These are phyloP conservation scores for Nesometra sesokonis DNA, from an alignment of 35 echinoderm and acorn worm species.

Conservation along the genomic window DNA sequence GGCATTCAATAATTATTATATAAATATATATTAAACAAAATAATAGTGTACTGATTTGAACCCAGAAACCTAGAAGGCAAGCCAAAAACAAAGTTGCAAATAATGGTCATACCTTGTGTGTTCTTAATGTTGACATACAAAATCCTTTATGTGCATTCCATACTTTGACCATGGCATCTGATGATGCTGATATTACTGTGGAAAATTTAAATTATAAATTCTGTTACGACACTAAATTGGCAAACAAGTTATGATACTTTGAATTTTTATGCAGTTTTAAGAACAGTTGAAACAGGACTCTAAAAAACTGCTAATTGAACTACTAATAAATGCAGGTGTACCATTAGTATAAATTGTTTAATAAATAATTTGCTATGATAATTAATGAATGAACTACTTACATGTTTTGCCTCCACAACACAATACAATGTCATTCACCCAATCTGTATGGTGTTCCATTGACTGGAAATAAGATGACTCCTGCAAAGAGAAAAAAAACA, in stretches of 20 bases:
- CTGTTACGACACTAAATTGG: too few relatives aligned
- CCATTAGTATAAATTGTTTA: too few relatives aligned
- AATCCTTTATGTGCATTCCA: conserved; percentile 99
- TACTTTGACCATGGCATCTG: conserved; percentile 94
- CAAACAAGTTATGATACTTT: too few relatives aligned
- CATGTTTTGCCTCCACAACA: conserved; percentile 90
- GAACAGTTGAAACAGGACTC: too few relatives aligned
- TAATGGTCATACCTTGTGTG: conserved; percentile 81
- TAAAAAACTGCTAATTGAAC: too few relatives aligned
- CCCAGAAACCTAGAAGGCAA: not conserved
- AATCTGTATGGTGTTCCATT: conserved; percentile 98
- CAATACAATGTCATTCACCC: conserved; percentile 93
- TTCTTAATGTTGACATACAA: conserved; percentile 99
- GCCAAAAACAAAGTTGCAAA: too few relatives aligned
- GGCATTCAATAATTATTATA: not conserved
- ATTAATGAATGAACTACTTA: conserved; percentile 15
- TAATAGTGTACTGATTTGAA: not conserved
- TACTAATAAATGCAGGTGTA: too few relatives aligned
- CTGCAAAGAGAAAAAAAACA: conserved; percentile 26
- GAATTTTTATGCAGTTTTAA: too few relatives aligned
- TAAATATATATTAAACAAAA: not conserved
- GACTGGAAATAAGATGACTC: conserved; percentile 71
- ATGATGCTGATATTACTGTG: conserved; percentile 95
- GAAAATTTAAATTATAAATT: not conserved
- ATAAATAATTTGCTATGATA: too few relatives aligned